Conservation (phyloP, 2,888 invertebrate genomes). For the Lasioglossum oenotherae region DNA sequence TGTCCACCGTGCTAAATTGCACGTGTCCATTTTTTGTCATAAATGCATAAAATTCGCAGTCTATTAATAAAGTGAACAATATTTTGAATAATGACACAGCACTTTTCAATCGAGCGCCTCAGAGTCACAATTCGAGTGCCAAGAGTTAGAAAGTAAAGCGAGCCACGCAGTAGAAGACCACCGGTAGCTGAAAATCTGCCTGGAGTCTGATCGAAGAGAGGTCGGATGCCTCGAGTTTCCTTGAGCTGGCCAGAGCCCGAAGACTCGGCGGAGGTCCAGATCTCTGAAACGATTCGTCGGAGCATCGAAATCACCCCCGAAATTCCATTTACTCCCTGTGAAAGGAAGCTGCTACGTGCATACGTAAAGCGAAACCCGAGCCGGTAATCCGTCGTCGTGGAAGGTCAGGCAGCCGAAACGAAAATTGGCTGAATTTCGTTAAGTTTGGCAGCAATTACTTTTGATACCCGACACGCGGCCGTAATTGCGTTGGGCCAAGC, state of each 20-base stretch:
- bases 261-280: neutral
- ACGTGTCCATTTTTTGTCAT: no score
- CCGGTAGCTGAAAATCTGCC: neutral
- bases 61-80: no score
- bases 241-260: neutral
- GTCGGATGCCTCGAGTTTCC: neutral
- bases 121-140: no score
- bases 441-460: slow-evolving; percentile 84
- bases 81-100: no score
- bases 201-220: neutral
- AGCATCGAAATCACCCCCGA: slow-evolving; percentile 46
- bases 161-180: neutral
- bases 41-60: no score
- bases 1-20: no score
- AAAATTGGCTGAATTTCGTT: slow-evolving; percentile 80
- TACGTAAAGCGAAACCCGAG: slow-evolving; percentile 58
- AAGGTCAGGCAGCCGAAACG: slow-evolving; percentile 70
- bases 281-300: slow-evolving; percentile 23
- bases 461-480: slow-evolving; percentile 83
- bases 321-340: slow-evolving; percentile 47
- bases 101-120: no score
- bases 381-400: slow-evolving; percentile 64
- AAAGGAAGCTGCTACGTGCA: slow-evolving; percentile 40
- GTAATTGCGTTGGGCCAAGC: slow-evolving; percentile 79
- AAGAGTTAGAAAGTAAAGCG: neutral